A percentile compares a stretch with the other conserved stretches of the same genome.
Conservation (phyloP, 2,113 vertebrate genomes). For the Labeo rohita region DNA sequence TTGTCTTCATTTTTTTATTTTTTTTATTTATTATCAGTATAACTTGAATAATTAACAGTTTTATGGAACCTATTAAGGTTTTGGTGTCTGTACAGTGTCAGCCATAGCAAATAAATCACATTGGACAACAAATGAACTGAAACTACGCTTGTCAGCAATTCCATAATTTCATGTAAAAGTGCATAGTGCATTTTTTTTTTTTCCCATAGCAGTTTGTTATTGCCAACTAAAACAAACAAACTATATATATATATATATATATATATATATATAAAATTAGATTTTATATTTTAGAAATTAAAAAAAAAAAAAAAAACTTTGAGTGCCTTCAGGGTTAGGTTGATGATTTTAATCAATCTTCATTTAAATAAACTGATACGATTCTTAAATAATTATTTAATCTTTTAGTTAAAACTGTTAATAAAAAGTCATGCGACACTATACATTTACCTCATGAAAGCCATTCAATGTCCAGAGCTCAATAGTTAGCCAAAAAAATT, state of each 20-base stretch:
- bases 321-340: not conserved
- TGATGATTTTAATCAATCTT: too few relatives aligned
- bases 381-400: too few relatives aligned
- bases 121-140: not conserved
- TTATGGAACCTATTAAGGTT: not conserved
- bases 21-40: not conserved
- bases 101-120: not conserved
- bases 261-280: not conserved
- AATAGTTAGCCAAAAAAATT: too few relatives aligned
- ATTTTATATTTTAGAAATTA: not conserved
- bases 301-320: not conserved
- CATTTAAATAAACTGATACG: too few relatives aligned
- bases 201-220: not conserved
- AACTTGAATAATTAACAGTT: not conserved
- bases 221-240: not conserved
- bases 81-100: not conserved
- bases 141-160: not conserved
- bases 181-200: not conserved
- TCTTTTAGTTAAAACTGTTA: not conserved
- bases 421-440: not conserved
- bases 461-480: too few relatives aligned
- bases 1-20: not conserved
- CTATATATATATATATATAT: not conserved
- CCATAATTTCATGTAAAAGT: not conserved
- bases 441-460: not conserved